Evolutionary conservation across 2,888 invertebrate species (phyloP), one percentile per base, ranked within the genome.

Genomic region (Drosophila fulvimacula): DNA sequence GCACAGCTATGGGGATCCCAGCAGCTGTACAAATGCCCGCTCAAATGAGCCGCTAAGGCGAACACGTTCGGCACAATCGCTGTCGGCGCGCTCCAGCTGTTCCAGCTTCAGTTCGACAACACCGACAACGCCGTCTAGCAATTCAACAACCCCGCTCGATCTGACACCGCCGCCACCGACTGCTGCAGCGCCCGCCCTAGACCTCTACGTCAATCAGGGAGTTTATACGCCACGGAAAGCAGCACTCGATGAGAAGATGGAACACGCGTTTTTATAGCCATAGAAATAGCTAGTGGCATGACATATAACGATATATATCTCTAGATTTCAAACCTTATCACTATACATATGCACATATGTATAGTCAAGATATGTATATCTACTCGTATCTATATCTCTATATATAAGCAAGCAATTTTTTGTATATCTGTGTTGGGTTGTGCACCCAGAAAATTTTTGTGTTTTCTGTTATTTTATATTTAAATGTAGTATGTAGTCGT

Each of bases 51-150:
- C 82, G 0, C 27, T 86, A 34, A 55, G 85, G 0, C 51, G 87
- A 27, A 74, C 85, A 2, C 81, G 87, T 0, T 85, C 85, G 9
- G 86, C 87, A 0, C 82, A 84, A 19, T 84, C 85, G 0, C 63
- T 85, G 3, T 84, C 86, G 13, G 59, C 71, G 6, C 76, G 76
- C 1, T 83, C 83, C 3, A 82, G 82, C 30, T 63, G 74, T 9
- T 84, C 81, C 2, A 83, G 82, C 49, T 79, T 74, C 15, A 72
- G 81, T 27, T 80, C 87, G 15, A 66, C 76, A 13, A 71, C 82
- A 3, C 67, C 70, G 0, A 73, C 82, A 3, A 79, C 81, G 36
- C 62, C 81, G 5, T 82, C 84, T n/a, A 83, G 71, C 5, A 60
- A 65, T 5, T 82, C 87, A 1, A 76, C 81, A 13, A 80, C 83